Base-by-base conservation (phyloP, 1,140 invertebrate species). In the Zeugodacus cucurbitae region DNA sequence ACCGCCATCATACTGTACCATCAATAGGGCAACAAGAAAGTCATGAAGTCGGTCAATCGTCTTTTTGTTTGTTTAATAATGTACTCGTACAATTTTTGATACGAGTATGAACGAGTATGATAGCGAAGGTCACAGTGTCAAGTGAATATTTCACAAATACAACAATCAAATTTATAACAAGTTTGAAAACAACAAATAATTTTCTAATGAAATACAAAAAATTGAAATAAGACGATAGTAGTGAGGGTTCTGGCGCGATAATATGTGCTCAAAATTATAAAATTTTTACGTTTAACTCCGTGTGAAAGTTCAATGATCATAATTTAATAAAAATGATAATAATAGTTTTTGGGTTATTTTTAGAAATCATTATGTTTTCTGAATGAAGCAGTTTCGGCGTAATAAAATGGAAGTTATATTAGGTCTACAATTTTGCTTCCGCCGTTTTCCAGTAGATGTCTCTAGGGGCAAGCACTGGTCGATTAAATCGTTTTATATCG, bases 111-210 rank as follows among this genome's bases (percentile, higher is more conserved):
- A 54, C 48, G 48, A 54, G 14, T 92, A 90, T 90, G 91, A 92
- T 92, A 91, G 92, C 91, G 90, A 91, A 92, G 91, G 91, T 92
- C 91, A 92, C 86, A 91, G 89, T 89, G 91, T 92, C 91, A 92
- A 92, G 91, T 88, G 90, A 90, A 90, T 91, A 91, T 91, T 90
- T 89, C 89, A 91, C 89, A 91, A 91, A 91, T 91, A 88, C 32
- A 90, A 89, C 91, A 92, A 92, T 91, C 90, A 92, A 92, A 92
- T 92, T 87, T 88, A 88, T 88, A 88, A 88, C 88, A 87, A 11
- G 34, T 86, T 57, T 58, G 37, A 86, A 37, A 82, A 82, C 74
- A 82, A 82, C 37, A n/a, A 82, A 74, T 37, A 22, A 14, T 22
- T 6, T 20, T 37, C 32, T 74, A 74, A 14, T 22, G 4, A 74